These are phyloP conservation scores for Neoitamus cyanurus DNA, from an alignment of 2,888 invertebrate species.

Conservation along the genomic window DNA sequence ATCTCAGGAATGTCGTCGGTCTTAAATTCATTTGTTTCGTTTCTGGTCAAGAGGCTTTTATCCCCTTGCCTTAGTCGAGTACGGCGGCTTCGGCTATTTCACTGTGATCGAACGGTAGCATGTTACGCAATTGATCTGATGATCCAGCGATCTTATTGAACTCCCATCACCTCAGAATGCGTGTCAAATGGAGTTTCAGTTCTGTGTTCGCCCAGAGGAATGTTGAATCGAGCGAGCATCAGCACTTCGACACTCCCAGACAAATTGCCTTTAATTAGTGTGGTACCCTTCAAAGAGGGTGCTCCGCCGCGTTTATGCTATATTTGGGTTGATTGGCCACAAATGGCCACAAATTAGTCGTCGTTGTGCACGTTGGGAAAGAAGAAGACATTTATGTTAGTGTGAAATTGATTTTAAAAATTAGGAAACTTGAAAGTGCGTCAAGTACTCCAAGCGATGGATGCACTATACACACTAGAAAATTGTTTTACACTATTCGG, in stretches of 20 bases:
- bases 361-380: not conserved
- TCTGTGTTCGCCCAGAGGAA: not conserved
- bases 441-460: too few relatives aligned
- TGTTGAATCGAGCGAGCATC: not conserved
- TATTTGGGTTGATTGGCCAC: not conserved
- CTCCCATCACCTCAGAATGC: not conserved
- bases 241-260: not conserved
- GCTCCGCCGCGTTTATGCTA: not conserved
- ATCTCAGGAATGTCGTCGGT: constrained; percentile 5
- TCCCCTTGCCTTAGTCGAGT: not conserved
- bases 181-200: not conserved
- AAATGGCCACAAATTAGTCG: not conserved
- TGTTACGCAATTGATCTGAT: constrained; percentile 26
- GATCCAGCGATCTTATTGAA: not conserved
- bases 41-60: not conserved
- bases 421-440: too few relatives aligned
- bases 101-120: not conserved
- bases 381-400: not conserved
- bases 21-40: not conserved
- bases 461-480: too few relatives aligned
- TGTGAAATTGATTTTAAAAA: not conserved
- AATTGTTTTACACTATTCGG: too few relatives aligned
- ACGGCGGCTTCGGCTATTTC: not conserved
- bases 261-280: constrained; percentile 3
- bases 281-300: not conserved